A percentile compares a stretch with the other conserved stretches of the same genome.
Evolutionary conservation across 2,797 vertebrate genomes (phyloP).

Genomic region (Pseudomugil tenellus): DNA sequence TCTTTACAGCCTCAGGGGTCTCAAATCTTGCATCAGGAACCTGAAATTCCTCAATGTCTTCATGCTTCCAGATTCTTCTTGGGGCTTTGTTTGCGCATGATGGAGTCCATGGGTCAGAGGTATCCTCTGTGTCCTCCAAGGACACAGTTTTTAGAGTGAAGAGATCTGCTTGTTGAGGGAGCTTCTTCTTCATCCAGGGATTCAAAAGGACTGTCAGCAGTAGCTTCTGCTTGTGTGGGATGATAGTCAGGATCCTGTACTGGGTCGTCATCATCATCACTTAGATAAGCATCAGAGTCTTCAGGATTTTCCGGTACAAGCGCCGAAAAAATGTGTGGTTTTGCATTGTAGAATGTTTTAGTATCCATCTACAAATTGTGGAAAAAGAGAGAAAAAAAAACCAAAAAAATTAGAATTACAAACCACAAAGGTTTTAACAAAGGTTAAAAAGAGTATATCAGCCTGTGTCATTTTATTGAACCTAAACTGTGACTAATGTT

Average conservation of each 20-base stretch:
- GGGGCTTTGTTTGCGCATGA: background rate
- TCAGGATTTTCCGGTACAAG: slow-evolving; percentile 3
- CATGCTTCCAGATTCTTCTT: slow-evolving; percentile 5
- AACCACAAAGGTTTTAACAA: no score
- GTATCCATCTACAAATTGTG: background rate
- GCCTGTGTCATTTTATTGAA: no score
- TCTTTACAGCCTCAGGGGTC: slow-evolving; percentile 16
- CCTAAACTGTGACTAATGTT: no score
- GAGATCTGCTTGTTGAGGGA: background rate
- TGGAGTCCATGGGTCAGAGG: background rate
- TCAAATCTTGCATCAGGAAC: slow-evolving; percentile 16
- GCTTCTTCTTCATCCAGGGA: slow-evolving; percentile 15
- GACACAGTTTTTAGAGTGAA: slow-evolving; percentile 12
- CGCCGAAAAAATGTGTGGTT: background rate
- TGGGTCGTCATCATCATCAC: background rate
- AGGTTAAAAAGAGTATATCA: no score
- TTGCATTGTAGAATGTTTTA: slow-evolving; percentile 15
- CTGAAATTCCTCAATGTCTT: slow-evolving; percentile 13
- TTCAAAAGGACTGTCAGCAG: slow-evolving; percentile 4
- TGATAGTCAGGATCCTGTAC: slow-evolving; percentile 20
- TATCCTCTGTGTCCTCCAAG: background rate
- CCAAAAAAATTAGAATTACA: no score
- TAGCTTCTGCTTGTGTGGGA: background rate
- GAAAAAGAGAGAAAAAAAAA: background rate
- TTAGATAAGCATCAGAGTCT: slow-evolving; percentile 1